Evolutionary conservation across 2,888 invertebrate genomes (phyloP).

Genomic region (Halictus ligatus): DNA sequence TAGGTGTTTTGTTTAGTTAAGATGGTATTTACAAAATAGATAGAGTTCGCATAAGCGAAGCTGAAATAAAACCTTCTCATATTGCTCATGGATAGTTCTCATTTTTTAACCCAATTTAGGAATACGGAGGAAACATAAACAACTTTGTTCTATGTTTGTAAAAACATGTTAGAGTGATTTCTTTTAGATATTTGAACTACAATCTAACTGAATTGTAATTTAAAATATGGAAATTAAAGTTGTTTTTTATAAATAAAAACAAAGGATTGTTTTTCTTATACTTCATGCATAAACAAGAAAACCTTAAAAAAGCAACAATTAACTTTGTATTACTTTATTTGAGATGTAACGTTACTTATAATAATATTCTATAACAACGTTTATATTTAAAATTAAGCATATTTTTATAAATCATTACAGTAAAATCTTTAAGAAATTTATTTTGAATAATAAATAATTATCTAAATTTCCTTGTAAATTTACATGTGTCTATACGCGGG

Average conservation of each 20-base stretch:
- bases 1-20: constrained; percentile 15
- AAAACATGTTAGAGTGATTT: neutral
- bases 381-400: neutral
- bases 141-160: neutral
- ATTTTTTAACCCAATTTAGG: constrained; percentile 28
- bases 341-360: no score
- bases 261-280: neutral
- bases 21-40: constrained; percentile 19
- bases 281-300: neutral
- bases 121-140: neutral
- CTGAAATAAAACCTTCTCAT: constrained; percentile 48
- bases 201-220: constrained; percentile 8
- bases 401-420: no score
- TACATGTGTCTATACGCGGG: no score
- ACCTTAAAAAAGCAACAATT: no score
- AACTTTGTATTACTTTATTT: no score
- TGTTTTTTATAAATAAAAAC: neutral
- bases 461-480: no score
- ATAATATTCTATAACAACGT: neutral
- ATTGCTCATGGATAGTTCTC: constrained; percentile 38
- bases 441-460: no score
- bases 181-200: neutral
- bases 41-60: constrained; percentile 34
- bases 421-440: no score
- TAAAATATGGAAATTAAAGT: neutral